These are phyloP conservation scores for Hipposideros armiger DNA, from an alignment of 2,113 vertebrate genomes.

Conservation along the genomic window DNA sequence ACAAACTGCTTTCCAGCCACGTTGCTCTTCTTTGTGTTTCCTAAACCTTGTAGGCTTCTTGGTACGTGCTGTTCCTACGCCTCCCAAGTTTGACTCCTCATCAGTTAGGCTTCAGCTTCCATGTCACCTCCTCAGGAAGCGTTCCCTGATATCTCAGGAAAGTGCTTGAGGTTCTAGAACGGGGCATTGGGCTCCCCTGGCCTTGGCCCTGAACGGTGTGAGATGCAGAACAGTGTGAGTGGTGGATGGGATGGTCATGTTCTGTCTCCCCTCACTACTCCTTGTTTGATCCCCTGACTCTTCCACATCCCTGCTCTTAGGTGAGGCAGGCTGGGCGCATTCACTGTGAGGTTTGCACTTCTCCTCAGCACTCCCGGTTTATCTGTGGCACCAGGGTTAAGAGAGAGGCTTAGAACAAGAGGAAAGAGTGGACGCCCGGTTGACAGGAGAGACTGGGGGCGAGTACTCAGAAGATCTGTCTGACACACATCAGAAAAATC, in stretches of 20 bases:
- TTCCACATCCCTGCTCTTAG: neutral
- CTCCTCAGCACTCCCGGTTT: neutral
- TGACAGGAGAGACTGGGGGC: neutral
- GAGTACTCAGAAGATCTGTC: neutral
- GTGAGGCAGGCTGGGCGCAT: neutral
- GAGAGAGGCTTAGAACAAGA: neutral
- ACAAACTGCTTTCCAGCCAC: neutral
- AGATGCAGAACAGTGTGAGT: neutral
- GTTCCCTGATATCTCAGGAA: neutral
- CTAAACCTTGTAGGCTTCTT: neutral
- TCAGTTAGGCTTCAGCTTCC: neutral
- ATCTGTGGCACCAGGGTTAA: neutral
- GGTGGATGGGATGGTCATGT: no score
- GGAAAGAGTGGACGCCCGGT: neutral
- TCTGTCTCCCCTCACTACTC: no score
- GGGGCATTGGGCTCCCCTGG: neutral
- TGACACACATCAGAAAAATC: neutral
- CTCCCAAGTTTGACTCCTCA: neutral
- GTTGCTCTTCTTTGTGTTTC: neutral
- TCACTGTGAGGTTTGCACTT: neutral
- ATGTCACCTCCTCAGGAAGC: neutral
- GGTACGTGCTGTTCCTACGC: neutral
- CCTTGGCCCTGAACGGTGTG: neutral
- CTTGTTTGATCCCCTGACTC: neutral
- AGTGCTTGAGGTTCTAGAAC: neutral